phyloP scores from a whole-genome alignment of 2,888 invertebrate species.

The Dasysyrphus albostriatus region DNA sequence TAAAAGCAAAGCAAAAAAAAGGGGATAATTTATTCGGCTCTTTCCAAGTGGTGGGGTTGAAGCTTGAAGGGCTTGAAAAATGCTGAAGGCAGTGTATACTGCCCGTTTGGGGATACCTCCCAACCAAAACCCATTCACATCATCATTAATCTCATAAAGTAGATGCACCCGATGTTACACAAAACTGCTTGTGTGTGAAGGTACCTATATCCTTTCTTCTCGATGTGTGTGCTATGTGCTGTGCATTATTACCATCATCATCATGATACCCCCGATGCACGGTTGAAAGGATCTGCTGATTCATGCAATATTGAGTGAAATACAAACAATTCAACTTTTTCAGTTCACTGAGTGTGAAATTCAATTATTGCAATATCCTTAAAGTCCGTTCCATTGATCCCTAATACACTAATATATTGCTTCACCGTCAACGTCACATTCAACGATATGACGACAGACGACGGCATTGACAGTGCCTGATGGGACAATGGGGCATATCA shows the following conservation, averaged over 20 bases:
- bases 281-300: slow-evolving; percentile 68
- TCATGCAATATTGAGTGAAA: slow-evolving; percentile 74
- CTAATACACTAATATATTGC: slow-evolving; percentile 59
- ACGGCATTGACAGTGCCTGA: background rate
- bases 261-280: slow-evolving; percentile 40
- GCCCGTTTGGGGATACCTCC: background rate
- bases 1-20: background rate
- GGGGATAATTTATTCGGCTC: slow-evolving; percentile 19
- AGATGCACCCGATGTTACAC: slow-evolving; percentile 44
- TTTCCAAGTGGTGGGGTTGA: background rate
- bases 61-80: background rate
- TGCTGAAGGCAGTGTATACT: background rate
- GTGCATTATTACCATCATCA: slow-evolving; percentile 45
- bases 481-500: slow-evolving; percentile 12
- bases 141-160: slow-evolving; percentile 43
- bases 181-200: background rate
- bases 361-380: slow-evolving; percentile 69
- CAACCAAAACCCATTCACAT: slow-evolving; percentile 14
- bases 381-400: slow-evolving; percentile 60
- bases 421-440: background rate
- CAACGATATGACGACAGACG: background rate
- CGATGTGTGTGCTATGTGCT: slow-evolving; percentile 41
- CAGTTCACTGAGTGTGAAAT: slow-evolving; percentile 73
- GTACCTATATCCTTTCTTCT: background rate
- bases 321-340: slow-evolving; percentile 74